Evolutionary conservation across 2,797 vertebrate genomes (phyloP), one percentile per base, ranked within the genome.

Genomic region (Labeo calbasu): DNA sequence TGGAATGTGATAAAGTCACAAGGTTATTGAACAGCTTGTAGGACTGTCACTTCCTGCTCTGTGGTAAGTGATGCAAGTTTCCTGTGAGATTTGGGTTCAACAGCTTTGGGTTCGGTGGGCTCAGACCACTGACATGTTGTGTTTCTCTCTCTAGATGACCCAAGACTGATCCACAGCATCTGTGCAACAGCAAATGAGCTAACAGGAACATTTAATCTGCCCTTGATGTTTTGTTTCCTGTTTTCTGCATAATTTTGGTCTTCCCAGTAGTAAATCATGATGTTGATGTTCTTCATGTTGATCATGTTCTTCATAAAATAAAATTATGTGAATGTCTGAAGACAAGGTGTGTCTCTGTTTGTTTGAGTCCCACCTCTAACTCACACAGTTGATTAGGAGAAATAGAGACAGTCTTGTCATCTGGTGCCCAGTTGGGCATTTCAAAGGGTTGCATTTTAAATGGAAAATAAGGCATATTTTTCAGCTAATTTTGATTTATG

Each of bases 1-100:
- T 77, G 53, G 53, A 25, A 59, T 77, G 73, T 17, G 55, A 77
- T 59, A 1, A 57, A 43, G 53, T 77, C 53, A 43, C 59, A 76
- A 59, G 73, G 73, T 77, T 32, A 65, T 32, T 66, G 28, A 69
- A 79, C 77, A 66, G 25, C 46, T 51, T 68, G 63, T 28, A 66
- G 11, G 3, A 53, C 43, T 55, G 21, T 69, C 63, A 11, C 28
- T 79, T 79, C 28, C 48, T 69, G 28, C 19, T 32, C 40, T 66
- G 15, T 63, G 5, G 77, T 53, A 50, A 68, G 19, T 51, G 9
- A 14, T 28, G 12, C 7, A 53, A 68, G 63, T 79, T 79, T 79
- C 63, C 77, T 79, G 77, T 68, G 63, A 68, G 63, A 53, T 40
- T 40, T 79, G 48, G 21, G 48, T 68, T 68, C 19, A 68, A 53